A percentile compares a stretch with the other conserved stretches of the same genome.
Conservation (phyloP, 2,888 invertebrate species). For the Pocota personata region DNA sequence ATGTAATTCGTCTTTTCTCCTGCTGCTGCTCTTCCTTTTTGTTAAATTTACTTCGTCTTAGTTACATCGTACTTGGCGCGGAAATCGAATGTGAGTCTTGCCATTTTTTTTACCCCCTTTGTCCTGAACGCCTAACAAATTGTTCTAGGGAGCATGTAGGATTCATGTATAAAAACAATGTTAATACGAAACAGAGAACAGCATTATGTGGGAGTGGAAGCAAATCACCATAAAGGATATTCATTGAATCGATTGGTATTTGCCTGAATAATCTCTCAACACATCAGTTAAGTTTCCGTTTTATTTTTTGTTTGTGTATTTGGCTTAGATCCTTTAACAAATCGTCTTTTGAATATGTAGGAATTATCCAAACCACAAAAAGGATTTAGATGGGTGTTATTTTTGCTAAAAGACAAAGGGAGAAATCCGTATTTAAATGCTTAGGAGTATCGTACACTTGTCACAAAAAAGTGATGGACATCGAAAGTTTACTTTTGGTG, state of each 20-base stretch:
- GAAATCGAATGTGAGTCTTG: constrained; percentile 52
- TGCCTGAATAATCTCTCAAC: constrained; percentile 48
- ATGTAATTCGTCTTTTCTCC: not conserved
- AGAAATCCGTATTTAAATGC: constrained; percentile 28
- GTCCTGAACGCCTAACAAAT: constrained; percentile 10
- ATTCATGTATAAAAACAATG: not conserved
- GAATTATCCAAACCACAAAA: constrained; percentile 40
- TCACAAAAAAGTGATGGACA: not conserved
- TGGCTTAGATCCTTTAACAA: constrained; percentile 44
- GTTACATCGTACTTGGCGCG: constrained; percentile 24
- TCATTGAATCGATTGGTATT: constrained; percentile 58
- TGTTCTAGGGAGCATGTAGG: constrained; percentile 15
- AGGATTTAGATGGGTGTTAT: constrained; percentile 32
- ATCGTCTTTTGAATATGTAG: constrained; percentile 34
- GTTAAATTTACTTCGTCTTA: constrained; percentile 7
- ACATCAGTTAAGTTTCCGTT: constrained; percentile 32
- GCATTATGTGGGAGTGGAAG: constrained; percentile 20
- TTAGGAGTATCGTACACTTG: not conserved
- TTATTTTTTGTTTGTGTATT: constrained; percentile 4
- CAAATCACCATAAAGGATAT: constrained; percentile 63
- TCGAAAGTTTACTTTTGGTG: not conserved
- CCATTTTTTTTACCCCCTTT: not conserved
- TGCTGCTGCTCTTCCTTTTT: constrained; percentile 3
- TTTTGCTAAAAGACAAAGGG: constrained; percentile 9
- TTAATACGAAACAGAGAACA: not conserved